phyloP scores from a whole-genome alignment of 2,797 vertebrate genomes.

The Mormyrops attenuatus region DNA sequence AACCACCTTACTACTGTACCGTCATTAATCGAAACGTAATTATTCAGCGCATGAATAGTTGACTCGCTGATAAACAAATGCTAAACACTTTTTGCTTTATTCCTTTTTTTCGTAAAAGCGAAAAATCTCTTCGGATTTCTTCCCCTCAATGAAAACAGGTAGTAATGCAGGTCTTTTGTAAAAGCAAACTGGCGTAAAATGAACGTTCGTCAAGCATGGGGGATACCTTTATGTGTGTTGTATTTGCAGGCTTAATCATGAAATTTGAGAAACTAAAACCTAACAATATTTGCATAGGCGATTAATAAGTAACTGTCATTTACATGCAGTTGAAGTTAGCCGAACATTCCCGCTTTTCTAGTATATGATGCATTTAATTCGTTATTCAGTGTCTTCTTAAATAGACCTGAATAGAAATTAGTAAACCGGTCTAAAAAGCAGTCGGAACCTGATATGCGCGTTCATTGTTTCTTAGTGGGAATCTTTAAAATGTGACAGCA shows the following conservation, averaged over 20 bases:
- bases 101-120: not conserved
- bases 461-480: constrained; percentile 7
- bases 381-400: not conserved
- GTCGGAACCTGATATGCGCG: not conserved
- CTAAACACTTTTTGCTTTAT: not conserved
- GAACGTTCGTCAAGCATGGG: not conserved
- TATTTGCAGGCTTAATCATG: not conserved
- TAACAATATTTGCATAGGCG: not conserved
- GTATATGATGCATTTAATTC: not conserved
- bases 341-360: not conserved
- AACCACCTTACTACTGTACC: not conserved
- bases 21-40: not conserved
- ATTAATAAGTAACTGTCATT: not conserved
- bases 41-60: not conserved
- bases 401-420: not conserved
- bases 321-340: not conserved
- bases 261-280: not conserved
- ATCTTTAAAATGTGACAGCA: constrained; percentile 16
- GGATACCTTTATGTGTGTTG: not conserved
- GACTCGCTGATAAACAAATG: not conserved
- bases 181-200: not conserved
- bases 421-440: not conserved
- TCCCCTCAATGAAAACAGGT: not conserved
- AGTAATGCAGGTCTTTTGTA: not conserved
- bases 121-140: not conserved